phyloP scores from a whole-genome alignment of 2,888 invertebrate species.

The Macaria liturata region DNA sequence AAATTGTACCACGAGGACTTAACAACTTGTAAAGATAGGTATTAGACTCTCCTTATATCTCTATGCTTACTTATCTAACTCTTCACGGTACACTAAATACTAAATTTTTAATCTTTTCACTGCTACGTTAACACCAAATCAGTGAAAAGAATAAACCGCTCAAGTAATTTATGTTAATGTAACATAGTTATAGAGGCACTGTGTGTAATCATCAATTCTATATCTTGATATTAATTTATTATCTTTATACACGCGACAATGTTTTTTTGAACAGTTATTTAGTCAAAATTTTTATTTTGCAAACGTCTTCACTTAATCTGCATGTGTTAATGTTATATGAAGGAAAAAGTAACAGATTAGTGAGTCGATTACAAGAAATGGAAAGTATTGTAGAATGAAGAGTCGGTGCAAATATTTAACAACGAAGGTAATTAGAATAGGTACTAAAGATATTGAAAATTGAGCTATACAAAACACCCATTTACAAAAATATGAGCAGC shows the following conservation, averaged over 20 bases:
- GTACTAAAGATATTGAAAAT: slow-evolving; percentile 63
- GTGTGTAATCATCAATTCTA: slow-evolving; percentile 80
- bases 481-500: slow-evolving; percentile 81
- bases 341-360: slow-evolving; percentile 5
- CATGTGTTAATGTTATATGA: background rate
- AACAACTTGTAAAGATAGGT: slow-evolving; percentile 49
- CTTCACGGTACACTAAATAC: background rate
- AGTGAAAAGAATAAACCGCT: slow-evolving; percentile 77
- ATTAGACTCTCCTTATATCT: slow-evolving; percentile 62
- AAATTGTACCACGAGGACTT: slow-evolving; percentile 64
- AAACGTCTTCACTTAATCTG: slow-evolving; percentile 32
- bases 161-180: slow-evolving; percentile 83
- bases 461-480: slow-evolving; percentile 78
- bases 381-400: slow-evolving; percentile 25
- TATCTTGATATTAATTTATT: slow-evolving; percentile 58
- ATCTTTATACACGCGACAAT: slow-evolving; percentile 58
- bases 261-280: slow-evolving; percentile 49
- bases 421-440: slow-evolving; percentile 21
- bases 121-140: slow-evolving; percentile 41
- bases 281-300: slow-evolving; percentile 20
- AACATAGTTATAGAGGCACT: slow-evolving; percentile 85
- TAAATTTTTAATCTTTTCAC: slow-evolving; percentile 70
- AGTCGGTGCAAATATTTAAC: slow-evolving; percentile 8
- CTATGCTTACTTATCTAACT: slow-evolving; percentile 59
- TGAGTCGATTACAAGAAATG: slow-evolving; percentile 22